phyloP scores from a whole-genome alignment of 2,797 vertebrate genomes.

The Numenius phaeopus region DNA sequence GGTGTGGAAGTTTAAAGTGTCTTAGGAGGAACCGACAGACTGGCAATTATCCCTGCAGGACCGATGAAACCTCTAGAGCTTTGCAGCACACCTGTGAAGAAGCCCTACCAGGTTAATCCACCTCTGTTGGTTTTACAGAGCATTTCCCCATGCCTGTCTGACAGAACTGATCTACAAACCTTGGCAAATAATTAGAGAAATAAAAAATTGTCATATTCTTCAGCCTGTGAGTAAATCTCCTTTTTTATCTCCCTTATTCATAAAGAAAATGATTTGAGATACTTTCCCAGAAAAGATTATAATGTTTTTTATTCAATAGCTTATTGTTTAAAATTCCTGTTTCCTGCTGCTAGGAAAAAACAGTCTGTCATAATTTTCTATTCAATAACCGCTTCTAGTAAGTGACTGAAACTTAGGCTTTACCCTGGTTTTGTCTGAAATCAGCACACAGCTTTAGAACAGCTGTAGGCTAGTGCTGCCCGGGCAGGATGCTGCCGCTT shows the following conservation, averaged over 20 bases:
- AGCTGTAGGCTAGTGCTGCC: background rate
- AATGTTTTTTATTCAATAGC: background rate
- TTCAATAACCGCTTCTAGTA: background rate
- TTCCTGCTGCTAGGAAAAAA: background rate
- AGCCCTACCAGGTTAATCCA: background rate
- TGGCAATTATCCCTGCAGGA: background rate
- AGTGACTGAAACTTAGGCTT: background rate
- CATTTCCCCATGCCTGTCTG: background rate
- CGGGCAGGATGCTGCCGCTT: background rate
- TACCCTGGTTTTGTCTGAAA: background rate
- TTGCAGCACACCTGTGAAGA: background rate
- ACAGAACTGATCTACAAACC: background rate
- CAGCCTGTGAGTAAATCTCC: background rate
- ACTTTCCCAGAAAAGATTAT: background rate
- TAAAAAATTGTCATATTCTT: background rate
- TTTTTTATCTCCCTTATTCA: background rate
- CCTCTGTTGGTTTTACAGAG: background rate
- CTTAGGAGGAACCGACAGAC: background rate
- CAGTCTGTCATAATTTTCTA: background rate
- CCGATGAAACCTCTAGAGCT: background rate
- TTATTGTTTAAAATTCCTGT: background rate
- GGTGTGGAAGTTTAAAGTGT: background rate
- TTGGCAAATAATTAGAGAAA: background rate
- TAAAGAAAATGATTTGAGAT: background rate
- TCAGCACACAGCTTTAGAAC: background rate